phyloP scores from a whole-genome alignment of 2,113 vertebrate species.

The Delphinapterus leucas region DNA sequence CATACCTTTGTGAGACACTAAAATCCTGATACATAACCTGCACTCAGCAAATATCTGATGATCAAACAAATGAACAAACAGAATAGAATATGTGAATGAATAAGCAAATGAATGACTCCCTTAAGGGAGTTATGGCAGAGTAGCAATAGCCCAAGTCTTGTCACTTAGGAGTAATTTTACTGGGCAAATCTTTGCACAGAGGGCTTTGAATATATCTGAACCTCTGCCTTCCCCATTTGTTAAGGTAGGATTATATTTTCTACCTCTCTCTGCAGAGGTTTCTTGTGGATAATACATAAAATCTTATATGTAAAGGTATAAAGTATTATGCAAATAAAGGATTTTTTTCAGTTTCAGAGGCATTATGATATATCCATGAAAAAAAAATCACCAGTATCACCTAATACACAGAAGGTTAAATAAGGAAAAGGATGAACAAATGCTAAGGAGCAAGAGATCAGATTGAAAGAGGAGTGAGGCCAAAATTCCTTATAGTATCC shows the following conservation, averaged over 20 bases:
- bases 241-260: background rate
- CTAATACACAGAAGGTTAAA: background rate
- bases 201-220: background rate
- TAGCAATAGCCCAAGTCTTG: background rate
- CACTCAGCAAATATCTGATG: background rate
- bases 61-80: background rate
- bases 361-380: background rate
- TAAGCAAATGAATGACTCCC: background rate
- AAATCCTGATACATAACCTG: background rate
- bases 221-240: background rate
- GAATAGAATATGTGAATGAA: background rate
- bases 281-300: background rate
- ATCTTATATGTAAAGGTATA: background rate
- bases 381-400: background rate
- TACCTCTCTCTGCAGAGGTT: background rate
- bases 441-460: background rate
- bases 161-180: background rate
- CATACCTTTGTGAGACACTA: background rate
- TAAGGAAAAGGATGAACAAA: background rate
- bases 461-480: background rate
- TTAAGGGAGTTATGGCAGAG: background rate
- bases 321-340: background rate
- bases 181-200: background rate
- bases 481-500: background rate
- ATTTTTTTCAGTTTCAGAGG: background rate